A percentile compares a stretch with the other conserved stretches of the same genome.
Evolutionary conservation across 2,888 invertebrate genomes (phyloP).

Genomic region (Polia nebulosa): DNA sequence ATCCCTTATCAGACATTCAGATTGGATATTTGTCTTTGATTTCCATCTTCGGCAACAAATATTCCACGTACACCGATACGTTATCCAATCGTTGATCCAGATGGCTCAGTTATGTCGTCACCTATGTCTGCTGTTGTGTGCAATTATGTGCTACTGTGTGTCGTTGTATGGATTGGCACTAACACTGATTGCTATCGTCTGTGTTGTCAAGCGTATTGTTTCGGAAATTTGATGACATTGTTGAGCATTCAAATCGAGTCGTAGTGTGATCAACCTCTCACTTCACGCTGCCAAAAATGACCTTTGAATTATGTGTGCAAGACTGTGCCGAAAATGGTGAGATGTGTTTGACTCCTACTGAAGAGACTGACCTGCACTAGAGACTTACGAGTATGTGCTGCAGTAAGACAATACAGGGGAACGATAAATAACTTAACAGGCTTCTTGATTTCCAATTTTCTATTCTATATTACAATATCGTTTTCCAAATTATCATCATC

Average conservation of each 20-base stretch:
- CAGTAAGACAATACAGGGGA: no score
- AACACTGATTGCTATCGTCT: slow-evolving; percentile 31
- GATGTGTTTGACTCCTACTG: neutral
- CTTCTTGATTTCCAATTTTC: neutral
- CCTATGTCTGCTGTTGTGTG: slow-evolving; percentile 9
- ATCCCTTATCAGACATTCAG: slow-evolving; percentile 16
- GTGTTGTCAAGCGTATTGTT: slow-evolving; percentile 25
- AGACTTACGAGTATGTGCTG: no score
- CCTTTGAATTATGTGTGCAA: neutral
- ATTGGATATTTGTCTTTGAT: slow-evolving; percentile 43
- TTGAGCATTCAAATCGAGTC: slow-evolving; percentile 18
- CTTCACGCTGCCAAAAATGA: neutral
- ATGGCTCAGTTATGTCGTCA: slow-evolving; percentile 42
- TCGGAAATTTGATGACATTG: slow-evolving; percentile 13
- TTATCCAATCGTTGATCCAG: slow-evolving; percentile 43
- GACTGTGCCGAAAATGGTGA: neutral
- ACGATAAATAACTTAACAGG: neutral
- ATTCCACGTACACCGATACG: slow-evolving; percentile 29
- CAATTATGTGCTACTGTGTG: slow-evolving; percentile 1
- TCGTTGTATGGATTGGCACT: slow-evolving; percentile 23
- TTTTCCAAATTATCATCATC: neutral
- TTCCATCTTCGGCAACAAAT: slow-evolving; percentile 27
- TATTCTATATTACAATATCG: neutral
- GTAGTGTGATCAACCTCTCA: neutral
- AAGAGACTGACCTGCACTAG: no score